These are phyloP conservation scores for Synergus japonicus DNA, from an alignment of 2,888 invertebrate genomes.

Conservation along the genomic window DNA sequence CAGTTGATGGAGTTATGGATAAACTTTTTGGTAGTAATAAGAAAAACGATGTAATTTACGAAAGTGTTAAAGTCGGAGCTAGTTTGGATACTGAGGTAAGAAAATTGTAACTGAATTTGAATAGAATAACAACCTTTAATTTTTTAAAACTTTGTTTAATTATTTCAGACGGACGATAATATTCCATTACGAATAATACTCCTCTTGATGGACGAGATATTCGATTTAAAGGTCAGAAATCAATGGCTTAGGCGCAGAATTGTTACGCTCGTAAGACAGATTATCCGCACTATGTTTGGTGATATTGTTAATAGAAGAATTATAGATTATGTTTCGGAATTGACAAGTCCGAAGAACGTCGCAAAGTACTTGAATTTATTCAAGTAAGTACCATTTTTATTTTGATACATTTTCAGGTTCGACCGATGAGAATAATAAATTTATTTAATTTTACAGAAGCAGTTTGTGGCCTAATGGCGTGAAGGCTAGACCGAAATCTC, in stretches of 20 bases:
- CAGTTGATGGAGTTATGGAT: slow-evolving; percentile 90
- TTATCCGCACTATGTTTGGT: slow-evolving; percentile 89
- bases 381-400: slow-evolving; percentile 81
- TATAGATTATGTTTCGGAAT: slow-evolving; percentile 90
- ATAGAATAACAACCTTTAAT: too few relatives aligned
- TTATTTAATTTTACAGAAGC: slow-evolving; percentile 76
- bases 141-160: neutral
- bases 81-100: slow-evolving; percentile 80
- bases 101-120: neutral
- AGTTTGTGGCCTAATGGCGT: slow-evolving; percentile 82
- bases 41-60: slow-evolving; percentile 77
- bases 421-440: neutral
- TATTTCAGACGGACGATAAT: slow-evolving; percentile 83
- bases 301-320: slow-evolving; percentile 92
- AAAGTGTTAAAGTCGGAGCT: slow-evolving; percentile 79
- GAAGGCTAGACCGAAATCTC: slow-evolving; percentile 78
- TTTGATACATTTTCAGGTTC: neutral
- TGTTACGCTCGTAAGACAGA: slow-evolving; percentile 86
- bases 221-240: slow-evolving; percentile 88
- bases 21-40: slow-evolving; percentile 82
- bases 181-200: slow-evolving; percentile 90
- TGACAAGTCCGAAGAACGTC: slow-evolving; percentile 93
- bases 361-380: slow-evolving; percentile 91
- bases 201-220: slow-evolving; percentile 90
- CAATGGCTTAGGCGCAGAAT: slow-evolving; percentile 90